Conservation (phyloP, 1,140 invertebrate genomes). For the Dinoponera quadriceps region DNA sequence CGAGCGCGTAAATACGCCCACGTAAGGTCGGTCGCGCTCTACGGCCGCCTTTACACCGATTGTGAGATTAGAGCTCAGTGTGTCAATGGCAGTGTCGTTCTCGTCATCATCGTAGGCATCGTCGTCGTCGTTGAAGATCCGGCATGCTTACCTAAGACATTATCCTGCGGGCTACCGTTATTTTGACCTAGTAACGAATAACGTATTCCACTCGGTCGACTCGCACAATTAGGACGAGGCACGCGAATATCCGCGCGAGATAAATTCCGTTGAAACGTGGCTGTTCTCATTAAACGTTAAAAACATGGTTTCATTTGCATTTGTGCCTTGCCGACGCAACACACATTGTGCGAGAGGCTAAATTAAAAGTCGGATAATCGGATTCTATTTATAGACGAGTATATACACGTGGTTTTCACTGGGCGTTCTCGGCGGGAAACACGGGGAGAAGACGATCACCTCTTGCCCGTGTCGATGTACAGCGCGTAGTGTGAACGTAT, state of each 20-base stretch:
- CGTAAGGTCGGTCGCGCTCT: slow-evolving; percentile 3
- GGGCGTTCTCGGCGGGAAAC: neutral
- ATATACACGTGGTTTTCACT: neutral
- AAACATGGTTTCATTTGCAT: neutral
- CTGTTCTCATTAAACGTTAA: too few species aligned
- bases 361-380: neutral
- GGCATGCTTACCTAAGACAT: slow-evolving; percentile 22
- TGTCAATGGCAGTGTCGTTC: slow-evolving; percentile 36
- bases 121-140: neutral
- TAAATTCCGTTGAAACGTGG: neutral
- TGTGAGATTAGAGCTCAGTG: slow-evolving; percentile 32
- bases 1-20: slow-evolving; percentile 45
- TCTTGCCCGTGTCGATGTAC: neutral
- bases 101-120: neutral
- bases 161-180: slow-evolving; percentile 34
- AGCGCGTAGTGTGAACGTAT: too few species aligned
- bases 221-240: neutral
- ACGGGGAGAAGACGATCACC: neutral
- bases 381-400: neutral
- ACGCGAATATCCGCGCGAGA: neutral
- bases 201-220: neutral
- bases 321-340: neutral
- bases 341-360: neutral
- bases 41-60: slow-evolving; percentile 20
- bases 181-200: slow-evolving; percentile 32